Conservation (phyloP, 2,113 vertebrate genomes). For the Ceyx cyanopectus region DNA sequence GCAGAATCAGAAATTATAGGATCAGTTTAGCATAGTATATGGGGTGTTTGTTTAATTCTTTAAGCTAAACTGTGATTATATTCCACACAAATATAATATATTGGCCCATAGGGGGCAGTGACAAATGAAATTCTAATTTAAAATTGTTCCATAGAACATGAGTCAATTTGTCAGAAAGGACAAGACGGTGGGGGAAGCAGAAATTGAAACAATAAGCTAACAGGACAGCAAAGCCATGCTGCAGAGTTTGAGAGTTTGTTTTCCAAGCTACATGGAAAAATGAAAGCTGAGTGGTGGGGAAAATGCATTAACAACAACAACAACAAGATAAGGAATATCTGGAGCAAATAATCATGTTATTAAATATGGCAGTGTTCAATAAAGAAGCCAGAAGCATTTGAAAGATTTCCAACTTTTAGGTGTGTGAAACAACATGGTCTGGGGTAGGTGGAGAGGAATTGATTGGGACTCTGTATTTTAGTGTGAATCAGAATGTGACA, state of each 20-base stretch:
- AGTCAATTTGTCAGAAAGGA: neutral
- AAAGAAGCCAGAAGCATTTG: neutral
- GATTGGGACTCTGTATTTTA: neutral
- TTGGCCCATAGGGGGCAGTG: neutral
- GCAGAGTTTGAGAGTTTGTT: neutral
- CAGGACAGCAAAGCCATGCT: neutral
- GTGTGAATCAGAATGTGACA: neutral
- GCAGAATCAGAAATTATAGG: neutral
- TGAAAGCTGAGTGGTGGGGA: neutral
- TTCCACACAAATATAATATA: neutral
- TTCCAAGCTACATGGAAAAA: neutral
- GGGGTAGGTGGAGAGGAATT: neutral
- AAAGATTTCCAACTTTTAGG: neutral
- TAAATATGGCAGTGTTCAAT: neutral
- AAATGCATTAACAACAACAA: neutral
- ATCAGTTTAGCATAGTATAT: neutral
- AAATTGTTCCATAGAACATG: neutral
- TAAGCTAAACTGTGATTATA: neutral
- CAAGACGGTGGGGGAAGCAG: neutral
- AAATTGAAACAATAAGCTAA: neutral
- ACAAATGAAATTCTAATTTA: neutral
- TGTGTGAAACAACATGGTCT: neutral
- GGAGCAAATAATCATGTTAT: neutral
- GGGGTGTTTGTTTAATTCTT: neutral
- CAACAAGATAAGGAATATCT: neutral